Evolutionary conservation across 2,797 vertebrate genomes (phyloP), one percentile per base, ranked within the genome.

Genomic region (Tamandua tetradactyla): DNA sequence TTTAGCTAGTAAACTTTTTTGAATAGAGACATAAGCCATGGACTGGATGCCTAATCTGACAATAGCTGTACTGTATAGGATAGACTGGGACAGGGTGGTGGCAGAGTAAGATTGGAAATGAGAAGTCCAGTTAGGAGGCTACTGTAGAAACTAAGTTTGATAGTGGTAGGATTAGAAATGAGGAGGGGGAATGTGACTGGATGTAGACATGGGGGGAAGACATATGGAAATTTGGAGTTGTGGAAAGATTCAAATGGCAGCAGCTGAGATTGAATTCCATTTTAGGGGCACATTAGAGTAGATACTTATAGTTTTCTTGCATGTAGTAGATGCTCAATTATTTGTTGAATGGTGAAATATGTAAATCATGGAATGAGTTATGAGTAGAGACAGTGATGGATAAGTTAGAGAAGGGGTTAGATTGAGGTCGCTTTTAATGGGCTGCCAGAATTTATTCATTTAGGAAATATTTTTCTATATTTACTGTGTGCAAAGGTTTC

Each of bases 331-430:
- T 74, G 2, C 25, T 84, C 66, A 88, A 1, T 79, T 89, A 61
- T 76, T 95, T 96, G 76, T 87, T 91, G 52, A 93, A 87, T 87
- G 64, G 86, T 80, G 93, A 85, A 82, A 42, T 87, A 59, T 72
- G 15, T 94, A 72, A 92, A 84, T 15, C 62, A 7, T 91, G 55
- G 30, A 94, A 72, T 89, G 40, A 89, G 87, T 79, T 84, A 59
- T 69, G 55, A 95, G 13, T 91, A 47, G 76, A 93, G 71, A 83
- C 23, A 82, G 18, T 89, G 66, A 76, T 76, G 61, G 47, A 75
- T 91, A 27, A 25, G 5, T 80, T 66, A 95, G 80, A 85, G 66
- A 62, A 64, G 27, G 37, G 68, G 25, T 91, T 87, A 80, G 42
- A 78, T 23, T 91, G 79, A 40, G 78, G 71, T 8, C 92, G 20